These are phyloP conservation scores for Cetoscarus ocellatus DNA, from an alignment of 2,797 vertebrate species.

Conservation along the genomic window DNA sequence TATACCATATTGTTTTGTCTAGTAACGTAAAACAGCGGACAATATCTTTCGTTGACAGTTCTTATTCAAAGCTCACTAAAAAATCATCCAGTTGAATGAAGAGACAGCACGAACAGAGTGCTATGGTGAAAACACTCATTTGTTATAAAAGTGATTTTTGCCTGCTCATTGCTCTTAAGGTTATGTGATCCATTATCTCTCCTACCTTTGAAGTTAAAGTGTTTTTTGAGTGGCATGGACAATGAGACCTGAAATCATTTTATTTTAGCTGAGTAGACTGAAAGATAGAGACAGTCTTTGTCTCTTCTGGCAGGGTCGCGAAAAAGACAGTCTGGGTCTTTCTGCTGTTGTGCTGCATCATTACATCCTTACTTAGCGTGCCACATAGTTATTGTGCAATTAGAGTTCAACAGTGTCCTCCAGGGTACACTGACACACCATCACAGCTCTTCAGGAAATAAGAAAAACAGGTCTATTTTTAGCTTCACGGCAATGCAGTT, in stretches of 20 bases:
- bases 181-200: conserved; percentile 44
- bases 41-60: conserved; percentile 1
- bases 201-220: conserved; percentile 57
- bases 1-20: too few species aligned
- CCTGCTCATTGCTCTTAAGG: conserved; percentile 22
- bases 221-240: conserved; percentile 35
- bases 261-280: conserved; percentile 21
- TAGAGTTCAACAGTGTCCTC: conserved; percentile 34
- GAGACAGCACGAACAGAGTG: not conserved
- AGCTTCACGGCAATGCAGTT: conserved; percentile 27
- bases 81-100: not conserved
- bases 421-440: conserved; percentile 34
- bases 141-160: conserved; percentile 38
- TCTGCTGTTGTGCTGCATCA: conserved; percentile 25
- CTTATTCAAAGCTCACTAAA: not conserved
- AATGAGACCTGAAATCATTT: conserved; percentile 42
- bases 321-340: conserved; percentile 4
- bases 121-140: conserved; percentile 15
- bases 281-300: conserved; percentile 19
- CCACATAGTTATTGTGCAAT: conserved; percentile 49
- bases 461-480: conserved; percentile 50
- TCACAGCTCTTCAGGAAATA: conserved; percentile 46
- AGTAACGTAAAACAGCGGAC: too few species aligned
- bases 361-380: conserved; percentile 3
- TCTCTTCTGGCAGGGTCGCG: conserved; percentile 1